A percentile compares a stretch with the other conserved stretches of the same genome.
Evolutionary conservation across 2,888 invertebrate genomes (phyloP).

Genomic region (Thereva unica): DNA sequence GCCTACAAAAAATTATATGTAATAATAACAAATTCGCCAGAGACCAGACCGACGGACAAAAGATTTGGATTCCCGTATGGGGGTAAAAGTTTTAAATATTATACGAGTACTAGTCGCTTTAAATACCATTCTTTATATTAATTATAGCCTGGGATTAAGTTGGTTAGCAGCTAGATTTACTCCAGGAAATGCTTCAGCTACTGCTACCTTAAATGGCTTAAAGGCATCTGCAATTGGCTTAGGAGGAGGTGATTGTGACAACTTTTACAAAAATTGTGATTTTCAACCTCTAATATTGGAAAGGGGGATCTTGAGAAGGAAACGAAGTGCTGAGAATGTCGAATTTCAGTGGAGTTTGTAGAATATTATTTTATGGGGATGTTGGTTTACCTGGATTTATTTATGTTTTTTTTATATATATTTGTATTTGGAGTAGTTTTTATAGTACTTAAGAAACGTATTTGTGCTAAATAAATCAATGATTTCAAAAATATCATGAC

Average conservation of each 20-base stretch:
- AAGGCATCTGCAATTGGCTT: conserved; percentile 71
- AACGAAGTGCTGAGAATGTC: not conserved
- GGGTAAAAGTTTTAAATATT: conserved; percentile 61
- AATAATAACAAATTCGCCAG: conserved; percentile 69
- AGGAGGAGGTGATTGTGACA: conserved; percentile 68
- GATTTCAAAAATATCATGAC: too few relatives aligned
- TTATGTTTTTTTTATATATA: too few relatives aligned
- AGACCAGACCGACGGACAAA: conserved; percentile 61
- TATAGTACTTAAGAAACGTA: too few relatives aligned
- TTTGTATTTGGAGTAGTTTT: too few relatives aligned
- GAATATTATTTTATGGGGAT: not conserved
- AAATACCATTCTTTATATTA: conserved; percentile 5
- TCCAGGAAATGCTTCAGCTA: conserved; percentile 54
- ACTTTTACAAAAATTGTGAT: conserved; percentile 59
- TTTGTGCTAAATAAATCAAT: too few relatives aligned
- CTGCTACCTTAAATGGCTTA: conserved; percentile 62
- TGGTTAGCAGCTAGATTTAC: conserved; percentile 68
- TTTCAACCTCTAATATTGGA: not conserved
- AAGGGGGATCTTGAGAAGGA: not conserved
- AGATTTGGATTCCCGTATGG: conserved; percentile 76
- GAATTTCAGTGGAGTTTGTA: conserved; percentile 24
- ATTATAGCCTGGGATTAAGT: conserved; percentile 71
- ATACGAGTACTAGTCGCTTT: conserved; percentile 9
- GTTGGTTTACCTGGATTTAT: too few relatives aligned
- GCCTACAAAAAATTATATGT: conserved; percentile 68